Percentiles rank a stretch among this genome's conserved stretches.
Conservation (phyloP, 2,113 vertebrate species). For the Ranitomeya variabilis region DNA sequence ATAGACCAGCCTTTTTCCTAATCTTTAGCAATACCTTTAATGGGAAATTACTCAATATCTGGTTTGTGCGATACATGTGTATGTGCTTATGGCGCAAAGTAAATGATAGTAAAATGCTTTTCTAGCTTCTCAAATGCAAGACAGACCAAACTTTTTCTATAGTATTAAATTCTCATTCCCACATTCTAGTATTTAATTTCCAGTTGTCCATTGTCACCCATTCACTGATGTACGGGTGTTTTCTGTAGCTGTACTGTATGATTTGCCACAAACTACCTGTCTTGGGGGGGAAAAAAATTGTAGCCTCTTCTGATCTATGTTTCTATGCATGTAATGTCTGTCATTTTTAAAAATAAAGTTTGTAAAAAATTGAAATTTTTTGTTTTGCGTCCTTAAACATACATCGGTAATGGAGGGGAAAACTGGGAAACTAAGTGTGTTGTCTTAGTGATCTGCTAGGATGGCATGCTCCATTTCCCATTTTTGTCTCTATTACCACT, state of each 20-base stretch:
- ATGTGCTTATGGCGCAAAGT: neutral
- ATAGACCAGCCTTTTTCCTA: neutral
- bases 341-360: conserved; percentile 42
- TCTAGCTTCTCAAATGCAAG: neutral
- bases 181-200: neutral
- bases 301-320: conserved; percentile 15
- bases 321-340: conserved; percentile 32
- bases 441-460: too few relatives aligned
- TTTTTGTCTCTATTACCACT: too few relatives aligned
- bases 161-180: conserved; percentile 16
- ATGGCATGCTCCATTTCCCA: too few relatives aligned
- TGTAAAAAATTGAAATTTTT: neutral
- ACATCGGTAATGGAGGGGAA: too few relatives aligned
- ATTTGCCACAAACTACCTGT: conserved; percentile 24
- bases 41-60: neutral
- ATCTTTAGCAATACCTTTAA: neutral
- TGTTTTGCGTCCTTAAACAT: neutral
- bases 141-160: conserved; percentile 1
- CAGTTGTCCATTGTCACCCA: neutral
- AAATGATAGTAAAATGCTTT: neutral
- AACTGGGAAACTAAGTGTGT: too few relatives aligned
- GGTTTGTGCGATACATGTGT: neutral
- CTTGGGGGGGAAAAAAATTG: neutral
- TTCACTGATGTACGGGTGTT: neutral
- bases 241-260: conserved; percentile 25